Evolutionary conservation across 1,140 invertebrate genomes (phyloP).

Genomic region (Bombus soroeensis): DNA sequence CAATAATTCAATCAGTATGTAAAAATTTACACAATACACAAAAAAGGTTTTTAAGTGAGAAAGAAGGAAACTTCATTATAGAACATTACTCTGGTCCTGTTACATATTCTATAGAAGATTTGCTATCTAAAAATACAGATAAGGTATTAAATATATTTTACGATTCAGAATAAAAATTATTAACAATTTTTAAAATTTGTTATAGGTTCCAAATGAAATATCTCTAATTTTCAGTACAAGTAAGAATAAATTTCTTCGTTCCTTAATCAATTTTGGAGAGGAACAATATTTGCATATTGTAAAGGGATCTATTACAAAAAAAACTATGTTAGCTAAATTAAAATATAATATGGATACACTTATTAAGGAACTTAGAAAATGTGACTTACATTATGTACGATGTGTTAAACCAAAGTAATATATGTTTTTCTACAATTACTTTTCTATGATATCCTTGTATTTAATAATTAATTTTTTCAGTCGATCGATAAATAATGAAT

Average conservation of each 20-base stretch:
- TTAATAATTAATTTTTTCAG: slow-evolving; percentile 21
- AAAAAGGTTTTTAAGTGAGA: slow-evolving; percentile 12
- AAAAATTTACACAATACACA: background rate
- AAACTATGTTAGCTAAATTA: slow-evolving; percentile 72
- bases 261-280: slow-evolving; percentile 25
- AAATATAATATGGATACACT: slow-evolving; percentile 70
- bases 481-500: slow-evolving; percentile 4
- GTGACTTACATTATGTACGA: slow-evolving; percentile 73
- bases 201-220: slow-evolving; percentile 54
- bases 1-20: slow-evolving; percentile 5
- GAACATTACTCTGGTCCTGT: slow-evolving; percentile 48
- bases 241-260: slow-evolving; percentile 46
- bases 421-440: background rate
- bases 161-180: background rate
- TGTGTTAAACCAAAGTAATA: slow-evolving; percentile 72
- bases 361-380: slow-evolving; percentile 69
- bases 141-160: slow-evolving; percentile 43
- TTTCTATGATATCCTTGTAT: background rate
- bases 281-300: slow-evolving; percentile 3
- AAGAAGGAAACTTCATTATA: slow-evolving; percentile 45
- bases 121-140: slow-evolving; percentile 53
- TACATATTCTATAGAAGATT: slow-evolving; percentile 37
- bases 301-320: slow-evolving; percentile 63
- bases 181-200: background rate
- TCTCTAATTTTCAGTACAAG: slow-evolving; percentile 34